Evolutionary conservation across 2,113 vertebrate species (phyloP).

Genomic region (Poeciliopsis retropinna): DNA sequence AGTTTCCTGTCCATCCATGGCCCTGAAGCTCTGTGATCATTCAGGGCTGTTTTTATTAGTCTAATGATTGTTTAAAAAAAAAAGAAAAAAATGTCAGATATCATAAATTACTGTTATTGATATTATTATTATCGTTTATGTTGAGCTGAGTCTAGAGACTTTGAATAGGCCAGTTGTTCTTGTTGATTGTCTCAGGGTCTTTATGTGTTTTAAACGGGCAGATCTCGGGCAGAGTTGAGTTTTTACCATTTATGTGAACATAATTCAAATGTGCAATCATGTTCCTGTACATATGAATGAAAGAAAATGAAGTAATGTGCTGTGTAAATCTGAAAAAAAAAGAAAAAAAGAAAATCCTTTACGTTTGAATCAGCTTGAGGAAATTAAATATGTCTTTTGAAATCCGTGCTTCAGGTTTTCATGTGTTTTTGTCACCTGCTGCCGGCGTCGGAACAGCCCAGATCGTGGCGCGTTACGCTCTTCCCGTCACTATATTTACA

Average conservation of each 20-base stretch:
- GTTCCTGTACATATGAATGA: conserved; percentile 68
- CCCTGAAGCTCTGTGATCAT: conserved; percentile 26
- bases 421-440: conserved; percentile 9
- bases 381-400: conserved; percentile 75
- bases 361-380: conserved; percentile 56
- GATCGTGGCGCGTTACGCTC: neutral
- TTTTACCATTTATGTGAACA: conserved; percentile 62
- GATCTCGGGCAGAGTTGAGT: conserved; percentile 46
- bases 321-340: conserved; percentile 43
- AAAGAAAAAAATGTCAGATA: neutral
- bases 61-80: neutral
- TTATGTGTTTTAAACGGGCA: conserved; percentile 52
- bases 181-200: conserved; percentile 63
- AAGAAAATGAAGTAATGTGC: conserved; percentile 50
- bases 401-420: conserved; percentile 26
- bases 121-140: conserved; percentile 21
- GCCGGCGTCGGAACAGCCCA: neutral
- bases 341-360: conserved; percentile 6
- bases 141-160: conserved; percentile 41
- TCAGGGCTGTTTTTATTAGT: conserved; percentile 33
- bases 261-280: conserved; percentile 34
- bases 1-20: conserved; percentile 26
- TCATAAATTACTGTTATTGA: conserved; percentile 14
- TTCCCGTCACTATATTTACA: conserved; percentile 29
- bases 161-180: conserved; percentile 36